These are phyloP conservation scores for Gallirallus australis DNA, from an alignment of 2,797 vertebrate species.

Conservation along the genomic window DNA sequence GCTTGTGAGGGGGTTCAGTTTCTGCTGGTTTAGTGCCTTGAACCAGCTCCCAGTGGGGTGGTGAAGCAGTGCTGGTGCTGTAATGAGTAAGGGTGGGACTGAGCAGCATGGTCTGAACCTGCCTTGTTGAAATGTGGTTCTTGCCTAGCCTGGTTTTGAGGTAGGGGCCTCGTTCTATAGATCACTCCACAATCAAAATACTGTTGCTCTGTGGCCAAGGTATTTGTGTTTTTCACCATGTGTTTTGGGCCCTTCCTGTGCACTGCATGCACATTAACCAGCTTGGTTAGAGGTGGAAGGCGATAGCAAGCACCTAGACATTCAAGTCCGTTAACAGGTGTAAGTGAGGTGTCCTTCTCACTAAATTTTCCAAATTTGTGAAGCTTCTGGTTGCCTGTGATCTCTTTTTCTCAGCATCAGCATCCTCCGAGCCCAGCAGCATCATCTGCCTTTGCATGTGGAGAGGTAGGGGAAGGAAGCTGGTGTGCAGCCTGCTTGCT, in stretches of 20 bases:
- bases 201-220: not conserved
- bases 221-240: rapidly evolving
- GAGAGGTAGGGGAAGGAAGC: not conserved
- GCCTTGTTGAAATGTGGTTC: not conserved
- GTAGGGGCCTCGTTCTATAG: not conserved
- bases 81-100: not conserved
- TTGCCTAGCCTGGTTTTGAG: not conserved
- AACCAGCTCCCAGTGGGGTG: not conserved
- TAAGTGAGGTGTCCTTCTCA: not conserved
- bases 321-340: not conserved
- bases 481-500: not conserved
- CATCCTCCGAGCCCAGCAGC: not conserved
- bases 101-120: not conserved
- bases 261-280: rapidly evolving
- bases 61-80: not conserved
- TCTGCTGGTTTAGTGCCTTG: not conserved
- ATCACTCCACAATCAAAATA: not conserved
- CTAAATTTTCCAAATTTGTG: not conserved
- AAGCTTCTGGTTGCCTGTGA: not conserved
- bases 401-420: not conserved
- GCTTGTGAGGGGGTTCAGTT: not conserved
- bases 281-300: not conserved
- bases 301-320: rapidly evolving
- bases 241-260: not conserved
- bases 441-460: rapidly evolving